Evolutionary conservation across 2,113 vertebrate species (phyloP).

Genomic region (Martes martes): DNA sequence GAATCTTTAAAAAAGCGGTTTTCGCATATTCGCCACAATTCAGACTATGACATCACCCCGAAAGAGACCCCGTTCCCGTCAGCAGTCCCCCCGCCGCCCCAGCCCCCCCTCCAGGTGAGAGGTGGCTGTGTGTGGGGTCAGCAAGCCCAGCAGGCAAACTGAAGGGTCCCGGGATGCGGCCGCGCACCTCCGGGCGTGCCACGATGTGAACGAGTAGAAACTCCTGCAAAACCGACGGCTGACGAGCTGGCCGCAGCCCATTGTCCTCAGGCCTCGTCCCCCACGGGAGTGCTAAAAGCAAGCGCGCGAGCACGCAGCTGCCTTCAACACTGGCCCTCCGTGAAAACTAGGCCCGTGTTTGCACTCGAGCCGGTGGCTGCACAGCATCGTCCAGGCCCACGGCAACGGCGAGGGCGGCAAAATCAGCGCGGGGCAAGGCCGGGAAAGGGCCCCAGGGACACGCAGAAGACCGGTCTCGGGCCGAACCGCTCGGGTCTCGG

Average conservation of each 20-base stretch:
- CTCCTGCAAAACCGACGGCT: rapidly evolving
- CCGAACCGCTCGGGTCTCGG: not conserved
- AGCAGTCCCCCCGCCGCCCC: too few species aligned
- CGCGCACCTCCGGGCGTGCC: rapidly evolving
- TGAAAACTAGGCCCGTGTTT: not conserved
- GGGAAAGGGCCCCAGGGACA: rapidly evolving
- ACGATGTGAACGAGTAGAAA: rapidly evolving
- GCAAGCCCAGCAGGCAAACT: not conserved
- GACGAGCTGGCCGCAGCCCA: rapidly evolving
- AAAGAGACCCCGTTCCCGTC: not conserved
- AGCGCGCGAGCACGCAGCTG: not conserved
- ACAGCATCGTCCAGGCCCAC: not conserved
- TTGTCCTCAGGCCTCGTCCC: not conserved
- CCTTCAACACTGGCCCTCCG: too few species aligned
- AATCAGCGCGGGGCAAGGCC: not conserved
- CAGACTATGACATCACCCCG: not conserved
- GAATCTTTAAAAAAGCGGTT: not conserved
- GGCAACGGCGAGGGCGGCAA: not conserved
- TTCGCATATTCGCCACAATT: not conserved
- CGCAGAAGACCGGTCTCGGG: rapidly evolving
- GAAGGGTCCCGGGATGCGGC: rapidly evolving
- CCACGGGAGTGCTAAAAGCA: rapidly evolving
- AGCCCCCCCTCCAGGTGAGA: rapidly evolving
- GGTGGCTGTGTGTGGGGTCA: rapidly evolving
- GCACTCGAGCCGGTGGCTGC: not conserved